phyloP scores from a whole-genome alignment of 2,888 invertebrate genomes.

The Meteorus colon region DNA sequence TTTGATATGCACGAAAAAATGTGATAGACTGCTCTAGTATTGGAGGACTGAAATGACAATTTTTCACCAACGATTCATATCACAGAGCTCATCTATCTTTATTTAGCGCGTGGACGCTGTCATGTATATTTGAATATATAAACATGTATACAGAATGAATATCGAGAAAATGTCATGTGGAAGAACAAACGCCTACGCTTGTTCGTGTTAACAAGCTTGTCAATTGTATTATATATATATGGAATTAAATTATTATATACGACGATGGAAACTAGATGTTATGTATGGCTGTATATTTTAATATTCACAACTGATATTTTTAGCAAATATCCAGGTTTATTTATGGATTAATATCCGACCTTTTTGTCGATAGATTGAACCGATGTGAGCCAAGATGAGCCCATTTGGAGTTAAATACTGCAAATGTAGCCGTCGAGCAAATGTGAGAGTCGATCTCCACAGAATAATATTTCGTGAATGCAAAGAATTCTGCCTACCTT shows the following conservation, averaged over 20 bases:
- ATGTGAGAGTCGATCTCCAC: not conserved
- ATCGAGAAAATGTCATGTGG: conserved; percentile 31
- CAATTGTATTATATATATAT: too few species aligned
- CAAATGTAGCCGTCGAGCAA: too few species aligned
- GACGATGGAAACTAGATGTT: too few species aligned
- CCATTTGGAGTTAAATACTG: too few species aligned
- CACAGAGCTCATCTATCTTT: conserved; percentile 13
- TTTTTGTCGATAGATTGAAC: not conserved
- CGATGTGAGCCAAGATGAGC: not conserved
- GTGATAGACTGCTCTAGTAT: conserved; percentile 42
- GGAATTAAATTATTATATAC: too few species aligned
- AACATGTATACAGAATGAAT: conserved; percentile 18
- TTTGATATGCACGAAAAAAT: conserved; percentile 38
- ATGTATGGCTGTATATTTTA: too few species aligned
- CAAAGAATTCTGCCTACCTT: too few species aligned
- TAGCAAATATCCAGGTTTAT: not conserved
- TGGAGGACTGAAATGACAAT: conserved; percentile 40
- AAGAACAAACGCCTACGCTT: not conserved
- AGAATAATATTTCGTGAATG: not conserved
- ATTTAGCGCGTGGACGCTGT: conserved; percentile 17
- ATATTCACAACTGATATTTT: too few species aligned
- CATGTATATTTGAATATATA: conserved; percentile 17
- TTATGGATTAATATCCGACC: not conserved
- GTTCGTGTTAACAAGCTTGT: not conserved
- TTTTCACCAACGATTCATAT: conserved; percentile 41